These are phyloP conservation scores for Spilosoma lubricipeda DNA, from an alignment of 2,888 invertebrate genomes.

Conservation along the genomic window DNA sequence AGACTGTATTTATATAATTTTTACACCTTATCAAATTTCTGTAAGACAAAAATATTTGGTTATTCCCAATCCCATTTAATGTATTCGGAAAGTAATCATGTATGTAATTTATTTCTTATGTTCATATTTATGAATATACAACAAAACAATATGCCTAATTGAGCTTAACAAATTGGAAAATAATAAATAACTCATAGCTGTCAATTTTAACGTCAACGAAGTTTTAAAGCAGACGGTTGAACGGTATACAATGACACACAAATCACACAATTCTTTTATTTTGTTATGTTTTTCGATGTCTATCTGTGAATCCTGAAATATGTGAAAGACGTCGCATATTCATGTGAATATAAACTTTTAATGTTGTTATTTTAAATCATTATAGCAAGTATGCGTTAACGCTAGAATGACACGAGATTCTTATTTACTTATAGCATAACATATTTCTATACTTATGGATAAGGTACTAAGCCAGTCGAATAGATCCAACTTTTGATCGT, in stretches of 20 bases:
- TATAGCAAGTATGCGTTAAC: not conserved
- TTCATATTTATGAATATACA: not conserved
- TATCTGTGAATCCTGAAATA: conserved; percentile 25
- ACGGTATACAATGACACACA: conserved; percentile 9
- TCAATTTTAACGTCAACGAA: conserved; percentile 27
- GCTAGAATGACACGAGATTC: not conserved
- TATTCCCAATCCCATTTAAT: not conserved
- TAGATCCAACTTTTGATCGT: not conserved
- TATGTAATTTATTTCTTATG: not conserved
- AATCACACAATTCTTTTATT: conserved; percentile 13
- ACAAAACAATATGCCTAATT: not conserved
- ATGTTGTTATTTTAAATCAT: not conserved
- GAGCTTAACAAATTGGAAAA: conserved; percentile 1
- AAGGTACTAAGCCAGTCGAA: not conserved
- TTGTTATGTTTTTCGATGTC: conserved; percentile 21
- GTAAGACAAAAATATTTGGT: not conserved
- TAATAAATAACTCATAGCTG: conserved; percentile 35
- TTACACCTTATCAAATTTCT: not conserved
- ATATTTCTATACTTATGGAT: not conserved
- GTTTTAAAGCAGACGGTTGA: conserved; percentile 20
- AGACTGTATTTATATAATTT: too few species aligned
- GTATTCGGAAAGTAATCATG: not conserved
- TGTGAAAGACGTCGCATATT: not conserved
- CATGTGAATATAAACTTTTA: not conserved
- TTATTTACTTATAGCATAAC: not conserved